Percentiles rank a stretch among this genome's conserved stretches.
phyloP scores from a whole-genome alignment of 1,140 invertebrate species.

The Elymnias hypermnestra region DNA sequence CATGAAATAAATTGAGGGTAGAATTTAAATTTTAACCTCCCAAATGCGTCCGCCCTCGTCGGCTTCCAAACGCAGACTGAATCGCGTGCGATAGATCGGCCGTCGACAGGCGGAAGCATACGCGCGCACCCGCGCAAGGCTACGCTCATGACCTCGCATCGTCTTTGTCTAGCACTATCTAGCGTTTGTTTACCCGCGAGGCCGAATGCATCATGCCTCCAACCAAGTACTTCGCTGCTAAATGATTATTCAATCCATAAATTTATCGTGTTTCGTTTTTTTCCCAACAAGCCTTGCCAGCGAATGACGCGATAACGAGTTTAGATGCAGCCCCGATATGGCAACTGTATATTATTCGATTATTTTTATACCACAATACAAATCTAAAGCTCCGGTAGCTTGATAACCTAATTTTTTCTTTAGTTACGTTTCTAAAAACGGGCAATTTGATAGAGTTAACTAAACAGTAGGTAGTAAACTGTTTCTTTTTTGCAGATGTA shows the following conservation, averaged over 20 bases:
- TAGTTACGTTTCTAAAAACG: too few relatives aligned
- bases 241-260: constrained; percentile 59
- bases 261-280: constrained; percentile 26
- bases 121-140: constrained; percentile 69
- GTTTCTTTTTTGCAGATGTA: too few relatives aligned
- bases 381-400: too few relatives aligned
- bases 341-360: too few relatives aligned
- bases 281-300: constrained; percentile 37
- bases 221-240: constrained; percentile 49
- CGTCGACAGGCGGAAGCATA: constrained; percentile 66
- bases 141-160: constrained; percentile 71
- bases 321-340: constrained; percentile 11
- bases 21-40: too few relatives aligned
- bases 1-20: too few relatives aligned
- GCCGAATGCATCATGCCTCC: constrained; percentile 66
- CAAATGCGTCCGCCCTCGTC: constrained; percentile 26
- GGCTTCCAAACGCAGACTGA: constrained; percentile 40
- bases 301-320: constrained; percentile 26
- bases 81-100: constrained; percentile 22
- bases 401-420: too few relatives aligned
- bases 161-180: constrained; percentile 74
- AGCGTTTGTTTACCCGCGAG: constrained; percentile 71
- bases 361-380: too few relatives aligned
- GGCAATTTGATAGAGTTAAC: too few relatives aligned
- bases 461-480: too few relatives aligned